phyloP scores from a whole-genome alignment of 2,113 vertebrate species.

The Dipodomys spectabilis region DNA sequence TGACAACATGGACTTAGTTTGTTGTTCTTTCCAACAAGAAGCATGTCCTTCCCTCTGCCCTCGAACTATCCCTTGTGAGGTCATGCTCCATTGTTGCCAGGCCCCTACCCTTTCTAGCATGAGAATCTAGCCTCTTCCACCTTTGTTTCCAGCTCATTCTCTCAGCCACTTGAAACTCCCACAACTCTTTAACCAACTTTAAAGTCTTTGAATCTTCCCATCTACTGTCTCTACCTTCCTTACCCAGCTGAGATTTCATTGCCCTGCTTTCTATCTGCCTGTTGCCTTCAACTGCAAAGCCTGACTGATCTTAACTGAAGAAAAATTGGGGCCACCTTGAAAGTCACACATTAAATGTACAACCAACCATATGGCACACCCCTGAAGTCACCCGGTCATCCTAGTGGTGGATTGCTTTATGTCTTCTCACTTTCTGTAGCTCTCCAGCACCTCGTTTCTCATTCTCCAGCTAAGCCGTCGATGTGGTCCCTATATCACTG shows the following conservation, averaged over 20 bases:
- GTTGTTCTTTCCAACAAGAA: neutral
- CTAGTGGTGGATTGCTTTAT: neutral
- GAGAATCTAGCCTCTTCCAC: neutral
- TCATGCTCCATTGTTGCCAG: neutral
- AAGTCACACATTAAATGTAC: neutral
- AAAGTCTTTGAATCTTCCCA: neutral
- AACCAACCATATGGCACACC: neutral
- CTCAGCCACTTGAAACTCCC: neutral
- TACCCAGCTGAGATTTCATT: neutral
- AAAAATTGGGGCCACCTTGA: neutral
- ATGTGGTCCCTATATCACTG: neutral
- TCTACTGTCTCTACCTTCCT: neutral
- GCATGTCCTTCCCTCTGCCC: neutral
- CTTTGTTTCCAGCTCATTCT: neutral
- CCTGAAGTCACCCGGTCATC: neutral
- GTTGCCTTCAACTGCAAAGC: neutral
- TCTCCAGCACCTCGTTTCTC: neutral
- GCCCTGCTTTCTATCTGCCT: neutral
- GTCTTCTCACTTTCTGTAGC: neutral
- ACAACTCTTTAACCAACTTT: neutral
- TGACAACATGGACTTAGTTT: neutral
- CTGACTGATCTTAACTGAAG: neutral
- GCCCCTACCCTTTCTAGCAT: neutral
- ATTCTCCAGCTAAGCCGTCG: neutral
- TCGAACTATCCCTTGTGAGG: neutral